Evolutionary conservation across 2,888 invertebrate genomes (phyloP).

Genomic region (Drosophila mimica): DNA sequence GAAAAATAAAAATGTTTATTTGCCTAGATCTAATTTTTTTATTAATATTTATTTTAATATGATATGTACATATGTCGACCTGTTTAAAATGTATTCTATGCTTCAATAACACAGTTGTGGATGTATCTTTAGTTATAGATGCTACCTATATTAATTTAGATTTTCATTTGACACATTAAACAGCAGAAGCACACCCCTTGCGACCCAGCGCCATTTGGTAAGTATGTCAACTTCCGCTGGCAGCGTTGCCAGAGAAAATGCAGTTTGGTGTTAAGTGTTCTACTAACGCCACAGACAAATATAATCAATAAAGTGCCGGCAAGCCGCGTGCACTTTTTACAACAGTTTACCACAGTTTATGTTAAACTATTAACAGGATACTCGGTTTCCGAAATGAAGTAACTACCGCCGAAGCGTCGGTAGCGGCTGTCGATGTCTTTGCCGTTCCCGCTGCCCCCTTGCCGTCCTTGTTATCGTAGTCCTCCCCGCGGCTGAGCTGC

Average conservation of each 20-base stretch:
- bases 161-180: conserved; percentile 8
- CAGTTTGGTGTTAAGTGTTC: conserved; percentile 45
- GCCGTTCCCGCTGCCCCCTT: conserved; percentile 7
- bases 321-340: conserved; percentile 63
- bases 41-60: neutral
- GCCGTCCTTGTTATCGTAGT: conserved; percentile 6
- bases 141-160: neutral
- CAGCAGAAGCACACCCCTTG: conserved; percentile 1
- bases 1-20: neutral
- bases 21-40: neutral
- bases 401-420: conserved; percentile 48
- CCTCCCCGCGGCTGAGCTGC: conserved; percentile 20
- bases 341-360: conserved; percentile 80
- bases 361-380: conserved; percentile 81
- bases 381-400: conserved; percentile 74
- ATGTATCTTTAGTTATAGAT: neutral
- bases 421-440: conserved; percentile 16
- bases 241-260: conserved; percentile 23
- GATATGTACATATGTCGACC: neutral
- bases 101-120: neutral
- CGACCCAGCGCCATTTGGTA: conserved; percentile 36
- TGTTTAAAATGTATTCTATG: neutral
- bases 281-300: conserved; percentile 21
- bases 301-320: conserved; percentile 70
- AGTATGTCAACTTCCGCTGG: conserved; percentile 71